phyloP scores from a whole-genome alignment of 2,797 vertebrate genomes.

The Notoglanidium macrostoma region DNA sequence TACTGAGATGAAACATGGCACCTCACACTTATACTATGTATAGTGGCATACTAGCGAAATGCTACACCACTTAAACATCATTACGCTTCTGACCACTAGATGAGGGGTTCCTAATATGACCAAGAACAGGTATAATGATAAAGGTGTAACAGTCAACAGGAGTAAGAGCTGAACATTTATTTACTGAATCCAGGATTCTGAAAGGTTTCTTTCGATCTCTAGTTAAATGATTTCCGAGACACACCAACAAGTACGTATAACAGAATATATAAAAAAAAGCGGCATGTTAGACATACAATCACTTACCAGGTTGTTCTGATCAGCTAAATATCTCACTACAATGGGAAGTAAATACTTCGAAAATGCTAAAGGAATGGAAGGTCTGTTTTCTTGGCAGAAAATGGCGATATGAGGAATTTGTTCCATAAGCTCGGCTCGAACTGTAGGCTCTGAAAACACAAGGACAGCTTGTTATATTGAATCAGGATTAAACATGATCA shows the following conservation, averaged over 20 bases:
- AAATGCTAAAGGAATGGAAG: conserved; percentile 85
- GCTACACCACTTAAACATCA: background rate
- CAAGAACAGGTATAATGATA: background rate
- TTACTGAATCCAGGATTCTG: background rate
- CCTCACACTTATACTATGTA: too few relatives aligned
- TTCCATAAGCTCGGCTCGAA: conserved; percentile 88
- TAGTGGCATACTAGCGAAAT: background rate
- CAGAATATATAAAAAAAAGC: background rate
- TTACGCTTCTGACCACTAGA: background rate
- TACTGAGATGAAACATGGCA: background rate
- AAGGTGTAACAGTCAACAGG: background rate
- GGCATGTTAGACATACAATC: background rate
- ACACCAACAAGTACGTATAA: background rate
- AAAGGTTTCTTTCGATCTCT: background rate
- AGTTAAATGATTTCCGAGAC: background rate
- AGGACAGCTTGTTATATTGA: background rate
- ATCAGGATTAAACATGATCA: background rate
- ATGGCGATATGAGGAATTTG: conserved; percentile 87
- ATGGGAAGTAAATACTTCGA: conserved; percentile 86
- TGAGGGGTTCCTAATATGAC: background rate
- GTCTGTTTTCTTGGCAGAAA: conserved; percentile 88
- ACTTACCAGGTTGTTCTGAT: conserved; percentile 87
- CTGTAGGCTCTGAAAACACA: conserved; percentile 78
- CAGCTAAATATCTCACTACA: conserved; percentile 84
- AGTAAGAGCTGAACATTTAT: background rate